Conservation (phyloP, 30 jellyfish, hydroid and myxozoan species). For the Turritopsis rubra region DNA sequence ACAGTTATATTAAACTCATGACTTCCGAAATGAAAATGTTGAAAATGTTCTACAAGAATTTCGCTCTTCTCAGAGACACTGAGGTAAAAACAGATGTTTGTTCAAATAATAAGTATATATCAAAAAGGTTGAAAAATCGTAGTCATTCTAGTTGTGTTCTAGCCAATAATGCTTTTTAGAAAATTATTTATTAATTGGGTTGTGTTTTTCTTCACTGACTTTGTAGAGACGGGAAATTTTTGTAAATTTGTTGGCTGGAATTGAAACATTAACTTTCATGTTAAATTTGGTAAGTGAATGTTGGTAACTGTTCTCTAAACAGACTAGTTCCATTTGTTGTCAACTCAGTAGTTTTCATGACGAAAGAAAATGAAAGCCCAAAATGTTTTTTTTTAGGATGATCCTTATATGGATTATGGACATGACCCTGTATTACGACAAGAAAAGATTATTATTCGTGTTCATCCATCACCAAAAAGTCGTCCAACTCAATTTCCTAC, state of each 20-base stretch:
- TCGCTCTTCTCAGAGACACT: slow-evolving; percentile 66
- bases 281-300: slow-evolving; percentile 56
- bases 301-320: no score
- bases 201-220: slow-evolving; percentile 1
- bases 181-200: no score
- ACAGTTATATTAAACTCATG: slow-evolving; percentile 45
- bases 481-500: background rate
- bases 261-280: slow-evolving; percentile 66
- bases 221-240: slow-evolving; percentile 71
- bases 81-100: slow-evolving; percentile 67
- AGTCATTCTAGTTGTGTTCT: no score
- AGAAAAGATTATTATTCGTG: slow-evolving; percentile 19
- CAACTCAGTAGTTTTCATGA: no score
- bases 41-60: slow-evolving; percentile 56
- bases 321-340: no score
- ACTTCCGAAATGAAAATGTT: slow-evolving; percentile 30
- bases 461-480: slow-evolving; percentile 15
- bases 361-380: no score
- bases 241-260: slow-evolving; percentile 63
- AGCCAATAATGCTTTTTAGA: no score
- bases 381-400: slow-evolving; percentile 24
- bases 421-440: slow-evolving; percentile 63
- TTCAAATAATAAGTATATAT: no score
- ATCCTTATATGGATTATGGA: slow-evolving; percentile 44
- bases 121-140: no score